Evolutionary conservation across 2,113 vertebrate genomes (phyloP), one percentile per base, ranked within the genome.

Genomic region (Falcunculus frontatus): DNA sequence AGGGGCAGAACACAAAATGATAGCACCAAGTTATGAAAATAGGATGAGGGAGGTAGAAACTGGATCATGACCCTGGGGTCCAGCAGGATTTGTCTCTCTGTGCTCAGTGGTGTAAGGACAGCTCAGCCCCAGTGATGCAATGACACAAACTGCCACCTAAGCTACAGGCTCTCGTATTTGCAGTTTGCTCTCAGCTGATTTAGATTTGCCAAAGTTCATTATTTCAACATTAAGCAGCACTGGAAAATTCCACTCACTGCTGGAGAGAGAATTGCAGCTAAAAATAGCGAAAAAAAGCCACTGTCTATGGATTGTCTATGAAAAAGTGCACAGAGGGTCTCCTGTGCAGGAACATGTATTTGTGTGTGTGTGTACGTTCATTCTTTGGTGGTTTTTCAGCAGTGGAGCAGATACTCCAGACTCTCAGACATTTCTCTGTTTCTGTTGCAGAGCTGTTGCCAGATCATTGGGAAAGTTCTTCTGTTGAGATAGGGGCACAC

Each of bases 161-260:
- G 26, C 47, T 64, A 30, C 80, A 59, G 52, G 52, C 13, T 81
- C 64, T 90, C 57, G 0, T 84, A 42, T 93, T 63, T 91, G 90
- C 65, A 93, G 72, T 90, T 96, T 89, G 88, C 64, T 90, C 88
- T 92, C 65, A 35, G 68, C 56, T 90, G 73, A 92, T 88, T 88
- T 68, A 92, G 88, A 81, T 95, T 96, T 96, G 68, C 95, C 95
- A 93, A 93, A 95, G 95, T 96, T 94, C 95, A 78, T 84, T 89
- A 95, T 96, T 97, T 96, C 95, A 93, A 96, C 92, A 96, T 91
- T 67, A 87, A 53, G 60, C 83, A 84, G 32, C 41, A 4, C 79
- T 96, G 95, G 95, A 97, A 97, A 96, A 93, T 96, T 97, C 92
- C 90, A 84, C 60, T 89, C 39, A 8, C 41, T 84, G 56, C 59